Evolutionary conservation across 2,888 invertebrate species (phyloP).

Genomic region (Drosophila maculinotata): DNA sequence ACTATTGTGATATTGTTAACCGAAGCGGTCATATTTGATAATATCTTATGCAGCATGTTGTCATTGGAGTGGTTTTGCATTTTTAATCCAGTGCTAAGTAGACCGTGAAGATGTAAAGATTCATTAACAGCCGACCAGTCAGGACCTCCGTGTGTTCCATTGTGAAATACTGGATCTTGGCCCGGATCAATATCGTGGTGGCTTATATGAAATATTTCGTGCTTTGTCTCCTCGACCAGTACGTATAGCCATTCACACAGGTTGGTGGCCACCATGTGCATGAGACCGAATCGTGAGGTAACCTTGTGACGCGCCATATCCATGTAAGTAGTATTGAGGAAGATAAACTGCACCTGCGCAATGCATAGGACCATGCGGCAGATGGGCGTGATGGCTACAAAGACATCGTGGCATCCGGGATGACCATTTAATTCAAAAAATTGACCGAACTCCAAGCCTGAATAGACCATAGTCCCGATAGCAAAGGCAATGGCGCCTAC

Average conservation of each 20-base stretch:
- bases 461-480: conserved; percentile 90
- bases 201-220: conserved; percentile 92
- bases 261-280: conserved; percentile 96
- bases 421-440: conserved; percentile 89
- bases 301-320: conserved; percentile 89
- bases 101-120: conserved; percentile 53
- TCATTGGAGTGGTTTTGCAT: conserved; percentile 28
- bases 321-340: conserved; percentile 93
- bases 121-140: conserved; percentile 76
- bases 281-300: conserved; percentile 94
- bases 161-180: conserved; percentile 50
- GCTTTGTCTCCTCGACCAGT: conserved; percentile 94
- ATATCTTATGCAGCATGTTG: conserved; percentile 13
- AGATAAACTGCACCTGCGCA: conserved; percentile 96
- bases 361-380: conserved; percentile 93
- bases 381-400: conserved; percentile 92
- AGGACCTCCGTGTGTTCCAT: conserved; percentile 48
- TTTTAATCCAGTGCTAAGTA: conserved; percentile 10
- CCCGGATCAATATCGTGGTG: conserved; percentile 79
- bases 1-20: conserved; percentile 82
- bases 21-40: conserved; percentile 52
- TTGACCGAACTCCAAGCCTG: conserved; percentile 90
- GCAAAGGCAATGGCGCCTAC: conserved; percentile 89
- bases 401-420: conserved; percentile 88
- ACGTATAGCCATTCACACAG: conserved; percentile 96